Percentiles rank a stretch among this genome's conserved stretches.
Evolutionary conservation across 2,888 invertebrate species (phyloP).

Genomic region (Acanthosepion lycidas): DNA sequence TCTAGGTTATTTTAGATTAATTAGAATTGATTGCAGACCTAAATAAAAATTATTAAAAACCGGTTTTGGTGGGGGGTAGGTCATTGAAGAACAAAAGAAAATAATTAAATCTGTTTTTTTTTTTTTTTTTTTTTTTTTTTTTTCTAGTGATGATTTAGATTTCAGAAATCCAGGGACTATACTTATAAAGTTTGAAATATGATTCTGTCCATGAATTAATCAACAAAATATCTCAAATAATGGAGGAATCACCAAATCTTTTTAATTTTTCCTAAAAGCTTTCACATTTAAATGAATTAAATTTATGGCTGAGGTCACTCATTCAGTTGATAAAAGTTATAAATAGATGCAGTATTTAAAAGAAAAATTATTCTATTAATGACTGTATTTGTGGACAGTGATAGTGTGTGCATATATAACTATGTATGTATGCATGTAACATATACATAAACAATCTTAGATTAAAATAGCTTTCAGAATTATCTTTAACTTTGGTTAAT

Average conservation of each 20-base stretch:
- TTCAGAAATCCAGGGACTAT: not conserved
- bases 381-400: not conserved
- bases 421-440: not conserved
- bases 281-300: not conserved
- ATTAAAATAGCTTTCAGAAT: not conserved
- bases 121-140: not conserved
- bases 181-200: not conserved
- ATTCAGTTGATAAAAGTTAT: not conserved
- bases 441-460: not conserved
- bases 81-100: not conserved
- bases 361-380: not conserved
- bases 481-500: not conserved
- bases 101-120: not conserved
- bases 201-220: not conserved
- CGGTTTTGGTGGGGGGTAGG: not conserved
- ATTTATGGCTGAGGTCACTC: not conserved
- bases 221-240: not conserved
- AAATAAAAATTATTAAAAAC: not conserved
- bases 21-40: not conserved
- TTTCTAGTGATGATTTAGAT: not conserved
- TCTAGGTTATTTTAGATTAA: too few species aligned
- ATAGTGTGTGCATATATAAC: not conserved
- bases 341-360: not conserved
- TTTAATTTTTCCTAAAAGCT: not conserved
- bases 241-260: not conserved